Conservation (phyloP, 2,888 invertebrate genomes). For the Tuberolachnus salignus region DNA sequence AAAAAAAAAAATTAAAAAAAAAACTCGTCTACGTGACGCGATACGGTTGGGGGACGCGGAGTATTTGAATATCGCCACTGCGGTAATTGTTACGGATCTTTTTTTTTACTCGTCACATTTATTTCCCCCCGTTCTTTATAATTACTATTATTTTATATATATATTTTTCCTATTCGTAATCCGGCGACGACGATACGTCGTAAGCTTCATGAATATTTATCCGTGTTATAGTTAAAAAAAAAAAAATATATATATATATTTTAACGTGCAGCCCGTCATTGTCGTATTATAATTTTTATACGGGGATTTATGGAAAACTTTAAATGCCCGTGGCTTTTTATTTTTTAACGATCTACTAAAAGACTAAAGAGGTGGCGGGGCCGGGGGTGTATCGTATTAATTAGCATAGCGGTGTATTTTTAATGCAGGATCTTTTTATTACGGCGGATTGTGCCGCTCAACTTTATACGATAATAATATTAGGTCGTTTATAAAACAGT, state of each 20-base stretch:
- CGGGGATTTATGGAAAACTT: constrained; percentile 27
- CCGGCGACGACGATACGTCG: too few relatives aligned
- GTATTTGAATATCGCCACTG: constrained; percentile 10
- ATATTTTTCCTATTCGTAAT: background rate
- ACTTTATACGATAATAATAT: too few relatives aligned
- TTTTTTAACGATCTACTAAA: constrained; percentile 12
- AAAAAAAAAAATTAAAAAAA: too few relatives aligned
- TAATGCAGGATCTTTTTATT: too few relatives aligned
- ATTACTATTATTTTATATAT: too few relatives aligned
- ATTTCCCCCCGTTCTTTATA: background rate
- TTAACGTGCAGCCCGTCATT: background rate
- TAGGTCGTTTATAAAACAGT: too few relatives aligned
- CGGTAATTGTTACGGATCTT: background rate
- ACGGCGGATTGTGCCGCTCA: too few relatives aligned
- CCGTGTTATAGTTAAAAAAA: background rate
- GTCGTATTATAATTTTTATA: background rate
- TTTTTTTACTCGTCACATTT: constrained; percentile 13
- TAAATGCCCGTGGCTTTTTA: constrained; percentile 19
- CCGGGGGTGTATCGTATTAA: constrained; percentile 22
- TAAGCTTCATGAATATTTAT: constrained; percentile 49
- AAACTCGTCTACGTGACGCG: too few relatives aligned
- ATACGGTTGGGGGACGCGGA: too few relatives aligned
- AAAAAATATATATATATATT: constrained; percentile 22
- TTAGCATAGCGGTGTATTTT: background rate
- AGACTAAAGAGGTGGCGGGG: background rate